phyloP scores from a whole-genome alignment of 2,113 vertebrate species.

The Channa maculata region DNA sequence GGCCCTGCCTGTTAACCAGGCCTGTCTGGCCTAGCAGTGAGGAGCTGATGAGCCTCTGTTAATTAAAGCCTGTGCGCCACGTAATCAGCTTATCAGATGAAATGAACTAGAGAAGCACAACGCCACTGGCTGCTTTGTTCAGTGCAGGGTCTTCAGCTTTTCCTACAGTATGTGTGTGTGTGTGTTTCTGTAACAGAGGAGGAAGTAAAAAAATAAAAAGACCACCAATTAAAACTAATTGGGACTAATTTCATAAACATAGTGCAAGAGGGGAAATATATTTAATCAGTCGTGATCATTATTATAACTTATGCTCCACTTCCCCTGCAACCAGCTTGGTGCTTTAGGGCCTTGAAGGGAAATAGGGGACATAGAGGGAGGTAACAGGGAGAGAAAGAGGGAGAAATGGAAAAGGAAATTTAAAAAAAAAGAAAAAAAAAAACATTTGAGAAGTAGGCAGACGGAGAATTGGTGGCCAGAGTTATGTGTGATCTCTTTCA shows the following conservation, averaged over 20 bases:
- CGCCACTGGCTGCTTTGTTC: constrained; percentile 54
- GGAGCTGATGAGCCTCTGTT: constrained; percentile 65
- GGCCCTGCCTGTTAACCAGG: constrained; percentile 53
- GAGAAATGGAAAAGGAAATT: constrained; percentile 44
- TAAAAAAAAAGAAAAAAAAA: constrained; percentile 41
- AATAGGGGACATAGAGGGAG: not conserved
- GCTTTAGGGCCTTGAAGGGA: constrained; percentile 46
- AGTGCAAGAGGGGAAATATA: constrained; percentile 67
- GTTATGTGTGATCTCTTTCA: constrained; percentile 73
- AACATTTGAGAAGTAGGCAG: constrained; percentile 56
- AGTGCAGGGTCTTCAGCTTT: constrained; percentile 25
- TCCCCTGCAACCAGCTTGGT: constrained; percentile 44
- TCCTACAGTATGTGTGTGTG: constrained; percentile 23
- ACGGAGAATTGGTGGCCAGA: constrained; percentile 61
- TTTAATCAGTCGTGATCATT: constrained; percentile 75
- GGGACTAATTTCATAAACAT: constrained; percentile 76
- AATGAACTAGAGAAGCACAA: constrained; percentile 46
- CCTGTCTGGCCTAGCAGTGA: constrained; percentile 25
- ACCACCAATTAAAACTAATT: constrained; percentile 82
- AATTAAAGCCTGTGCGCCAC: constrained; percentile 75
- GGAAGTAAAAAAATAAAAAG: constrained; percentile 69
- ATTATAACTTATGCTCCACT: constrained; percentile 63
- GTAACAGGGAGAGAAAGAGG: constrained; percentile 10
- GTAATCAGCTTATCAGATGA: constrained; percentile 76
- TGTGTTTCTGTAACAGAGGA: constrained; percentile 35